These are phyloP conservation scores for Rhegmatorhina hoffmannsi DNA, from an alignment of 2,113 vertebrate species.

Conservation along the genomic window DNA sequence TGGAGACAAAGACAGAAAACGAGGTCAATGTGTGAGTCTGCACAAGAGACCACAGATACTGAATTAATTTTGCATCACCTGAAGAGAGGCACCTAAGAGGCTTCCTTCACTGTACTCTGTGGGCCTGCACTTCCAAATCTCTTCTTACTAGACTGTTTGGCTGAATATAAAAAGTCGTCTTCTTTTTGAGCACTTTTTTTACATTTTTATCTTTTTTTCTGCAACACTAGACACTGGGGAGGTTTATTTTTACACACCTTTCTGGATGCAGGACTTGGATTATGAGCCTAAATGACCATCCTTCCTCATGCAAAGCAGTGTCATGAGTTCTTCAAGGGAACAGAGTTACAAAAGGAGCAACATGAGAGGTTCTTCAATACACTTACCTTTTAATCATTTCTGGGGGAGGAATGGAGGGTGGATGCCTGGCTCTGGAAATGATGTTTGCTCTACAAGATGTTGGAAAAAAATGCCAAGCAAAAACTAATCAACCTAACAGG, in stretches of 20 bases:
- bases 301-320: conserved; percentile 18
- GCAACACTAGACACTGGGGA: conserved; percentile 60
- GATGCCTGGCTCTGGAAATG: not conserved
- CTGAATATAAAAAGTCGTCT: conserved; percentile 1
- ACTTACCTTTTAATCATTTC: not conserved
- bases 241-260: conserved; percentile 75
- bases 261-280: conserved; percentile 70
- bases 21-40: not conserved
- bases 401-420: not conserved
- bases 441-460: conserved; percentile 48
- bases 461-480: conserved; percentile 59
- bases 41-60: not conserved
- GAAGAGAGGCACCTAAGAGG: conserved; percentile 32
- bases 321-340: conserved; percentile 41
- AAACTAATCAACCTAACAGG: conserved; percentile 43
- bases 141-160: not conserved
- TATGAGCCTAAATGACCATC: conserved; percentile 44
- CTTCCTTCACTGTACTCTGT: not conserved
- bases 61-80: conserved; percentile 1
- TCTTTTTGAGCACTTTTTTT: conserved; percentile 74
- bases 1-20: not conserved
- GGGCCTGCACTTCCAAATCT: conserved; percentile 39
- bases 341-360: not conserved
- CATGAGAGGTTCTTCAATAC: conserved; percentile 23
- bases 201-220: conserved; percentile 61